Percentiles rank a stretch among this genome's conserved stretches.
phyloP scores from a whole-genome alignment of 2,113 vertebrate species.

The Vimba vimba region DNA sequence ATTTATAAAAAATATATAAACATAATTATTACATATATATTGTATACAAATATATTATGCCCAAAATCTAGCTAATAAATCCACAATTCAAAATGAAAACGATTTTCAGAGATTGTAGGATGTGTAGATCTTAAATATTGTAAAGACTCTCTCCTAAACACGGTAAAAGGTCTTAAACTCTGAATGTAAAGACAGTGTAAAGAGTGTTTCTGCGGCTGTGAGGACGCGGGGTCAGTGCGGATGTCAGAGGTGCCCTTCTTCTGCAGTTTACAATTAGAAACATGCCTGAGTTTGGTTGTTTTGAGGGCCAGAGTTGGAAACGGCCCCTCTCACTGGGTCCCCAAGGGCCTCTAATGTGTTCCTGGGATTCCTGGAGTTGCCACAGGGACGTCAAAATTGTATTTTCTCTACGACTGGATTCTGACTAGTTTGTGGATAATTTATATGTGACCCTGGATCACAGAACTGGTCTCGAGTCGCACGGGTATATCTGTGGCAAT shows the following conservation, averaged over 20 bases:
- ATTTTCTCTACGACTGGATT: neutral
- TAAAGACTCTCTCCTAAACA: neutral
- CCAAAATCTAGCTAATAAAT: too few species aligned
- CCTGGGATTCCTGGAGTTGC: constrained; percentile 28
- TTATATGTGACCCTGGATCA: too few species aligned
- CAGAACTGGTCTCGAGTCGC: too few species aligned
- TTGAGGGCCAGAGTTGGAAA: constrained; percentile 39
- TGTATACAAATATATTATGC: too few species aligned
- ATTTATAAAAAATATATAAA: too few species aligned
- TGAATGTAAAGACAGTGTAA: neutral
- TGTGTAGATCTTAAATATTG: neutral
- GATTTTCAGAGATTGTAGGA: neutral
- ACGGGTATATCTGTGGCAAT: too few species aligned
- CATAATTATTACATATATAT: too few species aligned
- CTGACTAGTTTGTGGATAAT: neutral
- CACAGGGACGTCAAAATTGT: neutral
- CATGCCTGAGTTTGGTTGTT: constrained; percentile 37
- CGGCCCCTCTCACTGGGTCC: constrained; percentile 39
- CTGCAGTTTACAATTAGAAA: constrained; percentile 7
- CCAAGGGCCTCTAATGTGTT: constrained; percentile 36
- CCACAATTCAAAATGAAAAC: too few species aligned
- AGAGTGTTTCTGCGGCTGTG: neutral
- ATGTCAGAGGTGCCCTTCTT: constrained; percentile 13
- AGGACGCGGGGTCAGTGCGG: neutral
- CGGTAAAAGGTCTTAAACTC: neutral